A percentile compares a stretch with the other conserved stretches of the same genome.
Evolutionary conservation across 2,113 vertebrate species (phyloP).

Genomic region (Taxidea taxus): DNA sequence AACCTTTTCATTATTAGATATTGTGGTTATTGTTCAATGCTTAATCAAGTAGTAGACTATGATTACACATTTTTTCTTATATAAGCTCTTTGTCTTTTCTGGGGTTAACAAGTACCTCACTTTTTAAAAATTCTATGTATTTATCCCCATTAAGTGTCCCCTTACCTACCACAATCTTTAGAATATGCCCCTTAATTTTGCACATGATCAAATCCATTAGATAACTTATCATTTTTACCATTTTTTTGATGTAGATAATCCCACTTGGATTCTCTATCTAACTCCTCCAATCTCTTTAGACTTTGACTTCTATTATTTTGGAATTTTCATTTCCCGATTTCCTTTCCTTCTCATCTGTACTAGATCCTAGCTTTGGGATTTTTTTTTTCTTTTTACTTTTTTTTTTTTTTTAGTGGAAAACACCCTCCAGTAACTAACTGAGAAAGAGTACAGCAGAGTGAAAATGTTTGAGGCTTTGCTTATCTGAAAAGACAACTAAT

Average conservation of each 20-base stretch:
- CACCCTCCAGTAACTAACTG: neutral
- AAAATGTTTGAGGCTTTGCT: neutral
- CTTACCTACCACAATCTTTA: neutral
- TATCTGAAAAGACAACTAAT: neutral
- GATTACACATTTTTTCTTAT: neutral
- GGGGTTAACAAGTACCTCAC: neutral
- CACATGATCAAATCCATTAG: neutral
- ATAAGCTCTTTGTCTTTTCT: neutral
- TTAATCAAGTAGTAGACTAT: neutral
- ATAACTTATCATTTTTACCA: neutral
- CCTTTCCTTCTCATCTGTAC: neutral
- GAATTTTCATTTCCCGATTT: neutral
- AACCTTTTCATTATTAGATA: neutral
- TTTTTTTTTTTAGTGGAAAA: neutral
- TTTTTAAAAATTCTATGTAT: neutral
- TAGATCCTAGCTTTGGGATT: neutral
- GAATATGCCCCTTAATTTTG: neutral
- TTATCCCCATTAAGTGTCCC: neutral
- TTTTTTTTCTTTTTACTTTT: neutral
- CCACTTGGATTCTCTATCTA: neutral
- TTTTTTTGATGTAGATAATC: neutral
- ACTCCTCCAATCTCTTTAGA: neutral
- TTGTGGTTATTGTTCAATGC: neutral
- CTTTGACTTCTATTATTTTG: neutral
- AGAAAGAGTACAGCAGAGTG: neutral